Evolutionary conservation across 2,113 vertebrate genomes (phyloP), one percentile per base, ranked within the genome.

Genomic region (Piliocolobus tephrosceles): DNA sequence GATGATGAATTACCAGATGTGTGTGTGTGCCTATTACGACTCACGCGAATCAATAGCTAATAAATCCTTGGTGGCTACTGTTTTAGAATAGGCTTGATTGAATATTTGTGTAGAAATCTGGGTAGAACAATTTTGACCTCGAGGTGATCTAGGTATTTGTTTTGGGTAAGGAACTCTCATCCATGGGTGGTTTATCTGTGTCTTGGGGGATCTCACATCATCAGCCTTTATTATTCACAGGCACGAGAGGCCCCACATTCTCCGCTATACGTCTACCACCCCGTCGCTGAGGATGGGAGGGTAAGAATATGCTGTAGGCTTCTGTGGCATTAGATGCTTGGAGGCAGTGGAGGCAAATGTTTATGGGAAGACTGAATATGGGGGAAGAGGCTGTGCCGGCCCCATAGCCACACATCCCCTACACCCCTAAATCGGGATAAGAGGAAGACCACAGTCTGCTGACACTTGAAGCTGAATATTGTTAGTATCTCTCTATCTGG

Each of bases 341-440:
- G 20, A 79, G 79, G 38, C 30, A 20, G 11, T 7, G 12, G 58
- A 5, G 40, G 40, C n/a, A n/a, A 64, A 73, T n/a, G 40, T 45
- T n/a, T 43, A 61, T 18, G 43, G 47, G 72, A 45, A 89, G 61
- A 45, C 32, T 0, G 27, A 3, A 23, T 2, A 2, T 2, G 32
- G 64, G 73, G 43, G 58, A 27, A 22, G 27, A 55, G 70, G 13
- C 72, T 17, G 30, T 1, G 4, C 38, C 14, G 40, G 38, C 1
- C 9, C 66, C 14, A 5, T 13, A 32, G 50, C 10, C 23, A 17
- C 66, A 32, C 32, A 18, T 14, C 7, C 3, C 9, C 35, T 58
- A 20, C 1, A 11, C 9, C 27, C n/a, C 35, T 9, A 0, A 0
- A 10, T 16, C 0, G 5, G 52, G 35, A 2, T 22, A 8, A 32